phyloP scores from a whole-genome alignment of 2,888 invertebrate genomes.

The Eupsilia transversa region DNA sequence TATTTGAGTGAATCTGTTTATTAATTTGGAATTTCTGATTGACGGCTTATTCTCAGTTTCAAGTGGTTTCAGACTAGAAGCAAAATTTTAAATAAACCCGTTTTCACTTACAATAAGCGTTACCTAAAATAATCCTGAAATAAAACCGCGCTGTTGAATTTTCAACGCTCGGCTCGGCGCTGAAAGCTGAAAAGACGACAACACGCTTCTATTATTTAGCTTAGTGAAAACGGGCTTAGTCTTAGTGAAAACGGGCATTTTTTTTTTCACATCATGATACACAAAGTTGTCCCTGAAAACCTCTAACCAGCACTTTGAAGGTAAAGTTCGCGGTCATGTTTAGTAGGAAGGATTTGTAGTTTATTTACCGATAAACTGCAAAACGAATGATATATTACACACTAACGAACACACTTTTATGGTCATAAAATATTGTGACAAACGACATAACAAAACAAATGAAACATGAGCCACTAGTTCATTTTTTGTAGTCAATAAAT shows the following conservation, averaged over 20 bases:
- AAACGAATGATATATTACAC: too few species aligned
- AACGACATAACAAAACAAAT: constrained; percentile 5
- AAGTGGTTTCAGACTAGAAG: background rate
- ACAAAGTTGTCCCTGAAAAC: background rate
- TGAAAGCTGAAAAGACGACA: background rate
- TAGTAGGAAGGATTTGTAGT: background rate
- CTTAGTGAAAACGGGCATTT: background rate
- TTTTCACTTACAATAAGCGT: background rate
- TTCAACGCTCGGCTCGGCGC: background rate
- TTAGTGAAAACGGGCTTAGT: background rate
- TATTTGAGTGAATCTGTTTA: background rate
- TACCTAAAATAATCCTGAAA: background rate
- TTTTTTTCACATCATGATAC: background rate
- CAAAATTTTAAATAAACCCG: background rate
- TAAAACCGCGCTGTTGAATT: background rate
- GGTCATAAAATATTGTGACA: constrained; percentile 10
- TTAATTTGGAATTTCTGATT: background rate
- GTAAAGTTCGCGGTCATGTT: background rate
- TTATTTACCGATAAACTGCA: background rate
- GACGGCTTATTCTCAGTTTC: background rate
- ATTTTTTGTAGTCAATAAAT: constrained; percentile 4
- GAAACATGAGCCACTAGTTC: background rate
- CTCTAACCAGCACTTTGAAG: background rate
- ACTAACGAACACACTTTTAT: background rate
- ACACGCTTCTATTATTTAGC: background rate